phyloP scores from a whole-genome alignment of 2,888 invertebrate species.

The Meandrusa payeni region DNA sequence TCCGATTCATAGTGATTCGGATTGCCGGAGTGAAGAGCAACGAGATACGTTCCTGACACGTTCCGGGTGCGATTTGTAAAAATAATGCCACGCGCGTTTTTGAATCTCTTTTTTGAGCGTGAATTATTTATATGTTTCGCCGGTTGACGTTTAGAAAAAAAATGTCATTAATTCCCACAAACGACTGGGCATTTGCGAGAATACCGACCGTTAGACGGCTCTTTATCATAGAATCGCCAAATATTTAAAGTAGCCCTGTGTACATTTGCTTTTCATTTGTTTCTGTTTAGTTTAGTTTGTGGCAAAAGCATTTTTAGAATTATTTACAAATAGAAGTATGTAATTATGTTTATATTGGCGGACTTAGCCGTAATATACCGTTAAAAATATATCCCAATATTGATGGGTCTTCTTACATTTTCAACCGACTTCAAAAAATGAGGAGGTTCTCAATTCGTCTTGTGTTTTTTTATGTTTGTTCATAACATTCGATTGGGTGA shows the following conservation, averaged over 20 bases:
- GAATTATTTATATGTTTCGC: slow-evolving; percentile 35
- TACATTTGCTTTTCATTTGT: slow-evolving; percentile 20
- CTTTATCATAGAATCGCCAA: slow-evolving; percentile 24
- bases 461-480: no score
- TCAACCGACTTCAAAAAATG: no score
- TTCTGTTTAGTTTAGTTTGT: slow-evolving; percentile 18
- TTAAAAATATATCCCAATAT: no score
- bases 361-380: no score
- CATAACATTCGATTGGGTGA: no score
- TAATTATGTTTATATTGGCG: no score
- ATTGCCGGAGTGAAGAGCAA: slow-evolving; percentile 36
- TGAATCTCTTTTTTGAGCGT: slow-evolving; percentile 29
- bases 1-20: slow-evolving; percentile 35
- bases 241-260: slow-evolving; percentile 16
- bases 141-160: slow-evolving; percentile 31
- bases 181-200: slow-evolving; percentile 31
- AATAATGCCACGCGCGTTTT: slow-evolving; percentile 33
- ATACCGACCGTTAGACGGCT: slow-evolving; percentile 26
- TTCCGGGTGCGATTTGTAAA: slow-evolving; percentile 37
- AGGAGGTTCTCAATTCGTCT: no score
- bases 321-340: no score
- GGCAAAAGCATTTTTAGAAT: slow-evolving; percentile 10
- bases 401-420: no score
- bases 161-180: slow-evolving; percentile 32
- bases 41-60: slow-evolving; percentile 40